Evolutionary conservation across 37 sponge, comb jelly and placozoan genomes (phyloP), one percentile per base, ranked within the genome.

Genomic region (Amphimedon queenslandica): DNA sequence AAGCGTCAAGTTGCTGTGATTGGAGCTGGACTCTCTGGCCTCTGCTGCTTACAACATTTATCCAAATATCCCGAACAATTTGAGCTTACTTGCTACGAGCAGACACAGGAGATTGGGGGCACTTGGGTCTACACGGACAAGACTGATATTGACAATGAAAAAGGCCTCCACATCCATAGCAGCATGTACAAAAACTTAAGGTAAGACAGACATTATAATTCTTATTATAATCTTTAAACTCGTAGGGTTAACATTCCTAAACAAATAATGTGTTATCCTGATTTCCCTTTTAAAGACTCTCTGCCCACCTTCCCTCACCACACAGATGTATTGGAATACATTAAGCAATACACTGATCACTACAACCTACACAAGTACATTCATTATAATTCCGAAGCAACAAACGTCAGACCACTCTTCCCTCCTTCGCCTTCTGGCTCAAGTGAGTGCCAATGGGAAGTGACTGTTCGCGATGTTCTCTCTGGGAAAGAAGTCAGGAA

Each of bases 181-280:
- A 65, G 86, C 27, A 85, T 85, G 75, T 79, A 79, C 75, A 56
- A 73, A 51, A 67, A 42, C 31, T 65, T 85, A 40, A 73, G 80
- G 86, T 85, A 31, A 28, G 70, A n/a, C n/a, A n/a, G n/a, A n/a
- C 28, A 60, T n/a, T n/a, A n/a, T 25, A 25, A 25, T 25, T n/a
- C 5, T 25, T 55, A 16, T 67, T 55, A 41, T 35, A 25, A 33
- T 57, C 40, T 29, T 72, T 65, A 8, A 16, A 41, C 27, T 42
- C 30, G 40, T 68, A 92, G 93, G 56, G 80, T 86, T 16, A 92
- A 92, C 34, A 41, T 88, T 10, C 93, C 93, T 8, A 88, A 88
- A 51, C 86, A 87, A 37, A 33, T 92, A 1, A 92, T 92, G 93
- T 6, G 27, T 3, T 92, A 80, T 43, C 75, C 90, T 18, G 82